A percentile compares a stretch with the other conserved stretches of the same genome.
Conservation (phyloP, 2,888 invertebrate species). For the Pomacea canaliculata region DNA sequence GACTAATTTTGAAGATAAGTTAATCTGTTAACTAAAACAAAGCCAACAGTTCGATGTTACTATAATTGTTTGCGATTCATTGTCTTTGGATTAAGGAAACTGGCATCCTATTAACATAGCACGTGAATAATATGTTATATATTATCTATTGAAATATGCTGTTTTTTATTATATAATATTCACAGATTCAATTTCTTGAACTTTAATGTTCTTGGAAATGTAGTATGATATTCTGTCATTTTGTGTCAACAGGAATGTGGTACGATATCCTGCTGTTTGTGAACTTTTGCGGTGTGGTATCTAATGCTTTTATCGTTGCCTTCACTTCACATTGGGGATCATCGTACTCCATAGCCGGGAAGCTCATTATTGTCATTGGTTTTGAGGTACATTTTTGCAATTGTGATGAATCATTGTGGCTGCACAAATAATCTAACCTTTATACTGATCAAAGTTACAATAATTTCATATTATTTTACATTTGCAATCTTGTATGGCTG, state of each 20-base stretch:
- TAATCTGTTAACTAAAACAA: background rate
- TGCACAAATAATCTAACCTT: too few relatives aligned
- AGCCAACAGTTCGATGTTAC: too few relatives aligned
- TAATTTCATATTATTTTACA: background rate
- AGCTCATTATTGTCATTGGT: slow-evolving; percentile 67
- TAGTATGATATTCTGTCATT: background rate
- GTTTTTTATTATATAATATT: too few relatives aligned
- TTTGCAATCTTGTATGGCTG: background rate
- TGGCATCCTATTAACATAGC: too few relatives aligned
- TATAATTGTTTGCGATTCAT: too few relatives aligned
- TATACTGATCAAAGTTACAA: background rate
- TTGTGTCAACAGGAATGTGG: slow-evolving; percentile 69
- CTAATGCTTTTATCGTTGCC: slow-evolving; percentile 71
- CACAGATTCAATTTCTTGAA: too few relatives aligned
- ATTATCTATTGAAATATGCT: too few relatives aligned
- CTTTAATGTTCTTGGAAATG: too few relatives aligned
- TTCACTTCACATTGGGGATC: slow-evolving; percentile 69
- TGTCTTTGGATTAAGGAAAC: too few relatives aligned
- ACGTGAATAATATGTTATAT: too few relatives aligned
- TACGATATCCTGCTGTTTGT: slow-evolving; percentile 70
- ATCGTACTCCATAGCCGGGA: slow-evolving; percentile 42
- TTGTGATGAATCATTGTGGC: too few relatives aligned
- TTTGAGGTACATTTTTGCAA: slow-evolving; percentile 64
- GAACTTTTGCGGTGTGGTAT: slow-evolving; percentile 70
- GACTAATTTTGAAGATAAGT: background rate